These are phyloP conservation scores for Muraenolepis orangiensis DNA, from an alignment of 2,797 vertebrate genomes.

Conservation along the genomic window DNA sequence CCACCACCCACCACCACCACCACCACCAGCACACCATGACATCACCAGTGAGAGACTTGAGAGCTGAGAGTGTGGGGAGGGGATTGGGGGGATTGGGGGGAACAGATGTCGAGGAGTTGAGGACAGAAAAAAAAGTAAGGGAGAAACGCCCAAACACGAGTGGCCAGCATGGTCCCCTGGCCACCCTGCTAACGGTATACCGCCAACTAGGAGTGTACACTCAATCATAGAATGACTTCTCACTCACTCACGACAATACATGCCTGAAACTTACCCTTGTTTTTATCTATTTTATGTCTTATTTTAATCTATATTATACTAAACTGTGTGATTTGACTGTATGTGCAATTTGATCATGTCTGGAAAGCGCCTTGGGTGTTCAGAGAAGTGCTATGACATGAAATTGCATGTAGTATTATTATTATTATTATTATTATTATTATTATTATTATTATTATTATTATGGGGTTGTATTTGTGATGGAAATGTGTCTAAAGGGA, in stretches of 20 bases:
- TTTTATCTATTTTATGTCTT: too few relatives aligned
- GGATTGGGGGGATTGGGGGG: background rate
- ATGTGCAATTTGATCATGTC: too few relatives aligned
- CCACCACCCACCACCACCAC: background rate
- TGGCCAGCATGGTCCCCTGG: background rate
- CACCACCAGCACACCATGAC: background rate
- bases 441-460: too few relatives aligned
- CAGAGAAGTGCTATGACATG: too few relatives aligned
- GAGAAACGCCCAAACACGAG: background rate
- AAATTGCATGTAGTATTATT: too few relatives aligned
- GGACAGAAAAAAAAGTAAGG: background rate
- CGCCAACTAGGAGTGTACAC: background rate
- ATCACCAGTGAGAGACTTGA: background rate
- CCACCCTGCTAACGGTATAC: background rate
- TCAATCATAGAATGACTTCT: background rate
- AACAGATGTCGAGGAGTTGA: constrained; percentile 5
- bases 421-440: too few relatives aligned
- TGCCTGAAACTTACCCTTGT: background rate
- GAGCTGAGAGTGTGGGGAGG: background rate
- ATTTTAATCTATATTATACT: too few relatives aligned
- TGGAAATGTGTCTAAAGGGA: background rate
- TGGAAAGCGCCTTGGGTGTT: too few relatives aligned
- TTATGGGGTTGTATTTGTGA: background rate
- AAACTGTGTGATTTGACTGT: too few relatives aligned
- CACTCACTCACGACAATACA: background rate